Conservation (phyloP, 2,888 invertebrate species). For the Platypus cylindrus region DNA sequence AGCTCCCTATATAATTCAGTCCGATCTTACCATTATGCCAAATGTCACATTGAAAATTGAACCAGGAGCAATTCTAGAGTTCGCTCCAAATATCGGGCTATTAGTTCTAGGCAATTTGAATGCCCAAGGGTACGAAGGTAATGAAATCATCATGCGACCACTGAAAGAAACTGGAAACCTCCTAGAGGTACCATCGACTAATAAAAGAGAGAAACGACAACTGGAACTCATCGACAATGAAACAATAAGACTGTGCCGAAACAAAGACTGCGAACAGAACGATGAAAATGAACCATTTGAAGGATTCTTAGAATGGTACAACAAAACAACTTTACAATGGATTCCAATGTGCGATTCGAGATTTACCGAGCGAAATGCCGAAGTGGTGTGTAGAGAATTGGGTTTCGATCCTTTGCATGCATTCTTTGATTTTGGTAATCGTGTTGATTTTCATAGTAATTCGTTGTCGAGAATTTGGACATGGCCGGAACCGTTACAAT, state of each 20-base stretch:
- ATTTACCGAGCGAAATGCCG: slow-evolving; percentile 92
- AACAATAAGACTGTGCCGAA: slow-evolving; percentile 62
- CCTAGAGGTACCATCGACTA: slow-evolving; percentile 9
- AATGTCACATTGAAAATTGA: slow-evolving; percentile 73
- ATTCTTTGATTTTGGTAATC: slow-evolving; percentile 71
- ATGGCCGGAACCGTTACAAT: slow-evolving; percentile 89
- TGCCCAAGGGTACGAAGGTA: slow-evolving; percentile 65
- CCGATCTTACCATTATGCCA: slow-evolving; percentile 97
- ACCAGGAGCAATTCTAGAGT: slow-evolving; percentile 83
- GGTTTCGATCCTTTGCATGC: slow-evolving; percentile 82
- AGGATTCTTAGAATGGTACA: slow-evolving; percentile 92
- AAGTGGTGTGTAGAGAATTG: slow-evolving; percentile 89
- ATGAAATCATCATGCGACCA: slow-evolving; percentile 69
- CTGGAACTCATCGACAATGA: slow-evolving; percentile 42
- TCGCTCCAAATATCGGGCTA: slow-evolving; percentile 91
- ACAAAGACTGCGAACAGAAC: slow-evolving; percentile 52
- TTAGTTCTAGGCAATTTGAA: slow-evolving; percentile 73
- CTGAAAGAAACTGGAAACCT: slow-evolving; percentile 31
- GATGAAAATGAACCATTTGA: slow-evolving; percentile 45
- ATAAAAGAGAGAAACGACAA: slow-evolving; percentile 23
- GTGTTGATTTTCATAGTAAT: slow-evolving; percentile 82
- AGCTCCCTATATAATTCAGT: slow-evolving; percentile 62
- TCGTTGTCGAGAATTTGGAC: slow-evolving; percentile 80
- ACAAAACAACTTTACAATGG: slow-evolving; percentile 90
- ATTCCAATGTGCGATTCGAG: slow-evolving; percentile 85